phyloP scores from a whole-genome alignment of 2,888 invertebrate species.

The Polymixis lichenea region DNA sequence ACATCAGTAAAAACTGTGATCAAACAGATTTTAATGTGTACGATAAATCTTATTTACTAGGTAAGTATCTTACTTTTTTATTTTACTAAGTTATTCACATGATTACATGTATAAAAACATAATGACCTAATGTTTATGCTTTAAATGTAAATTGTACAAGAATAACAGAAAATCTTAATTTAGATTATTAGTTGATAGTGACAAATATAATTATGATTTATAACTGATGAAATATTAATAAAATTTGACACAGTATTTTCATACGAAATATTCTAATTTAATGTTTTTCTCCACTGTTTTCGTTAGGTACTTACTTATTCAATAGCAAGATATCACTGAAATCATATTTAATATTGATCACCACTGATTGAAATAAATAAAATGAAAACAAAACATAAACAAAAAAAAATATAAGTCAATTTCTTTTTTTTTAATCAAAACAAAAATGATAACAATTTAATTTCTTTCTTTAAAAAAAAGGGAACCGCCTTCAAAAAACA shows the following conservation, averaged over 20 bases:
- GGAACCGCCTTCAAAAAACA: no score
- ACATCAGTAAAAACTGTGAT: constrained; percentile 50
- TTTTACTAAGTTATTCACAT: constrained; percentile 52
- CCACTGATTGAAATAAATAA: no score
- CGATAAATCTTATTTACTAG: constrained; percentile 31
- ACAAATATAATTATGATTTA: constrained; percentile 61
- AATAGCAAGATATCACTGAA: no score
- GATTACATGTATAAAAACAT: constrained; percentile 53
- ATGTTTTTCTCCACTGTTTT: background rate
- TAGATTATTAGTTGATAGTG: constrained; percentile 55
- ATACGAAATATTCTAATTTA: constrained; percentile 38
- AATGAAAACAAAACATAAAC: no score
- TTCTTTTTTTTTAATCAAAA: no score
- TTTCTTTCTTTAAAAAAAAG: no score
- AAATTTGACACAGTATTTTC: constrained; percentile 65
- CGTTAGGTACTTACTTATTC: background rate
- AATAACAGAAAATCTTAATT: constrained; percentile 59
- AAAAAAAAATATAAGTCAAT: no score
- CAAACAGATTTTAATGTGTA: constrained; percentile 29
- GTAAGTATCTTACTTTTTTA: constrained; percentile 29
- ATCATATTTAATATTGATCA: no score
- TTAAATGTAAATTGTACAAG: constrained; percentile 68
- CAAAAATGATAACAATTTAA: no score
- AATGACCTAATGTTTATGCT: constrained; percentile 67
- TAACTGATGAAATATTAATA: constrained; percentile 60